phyloP scores from a whole-genome alignment of 2,113 vertebrate genomes.

The Dipodomys merriami region DNA sequence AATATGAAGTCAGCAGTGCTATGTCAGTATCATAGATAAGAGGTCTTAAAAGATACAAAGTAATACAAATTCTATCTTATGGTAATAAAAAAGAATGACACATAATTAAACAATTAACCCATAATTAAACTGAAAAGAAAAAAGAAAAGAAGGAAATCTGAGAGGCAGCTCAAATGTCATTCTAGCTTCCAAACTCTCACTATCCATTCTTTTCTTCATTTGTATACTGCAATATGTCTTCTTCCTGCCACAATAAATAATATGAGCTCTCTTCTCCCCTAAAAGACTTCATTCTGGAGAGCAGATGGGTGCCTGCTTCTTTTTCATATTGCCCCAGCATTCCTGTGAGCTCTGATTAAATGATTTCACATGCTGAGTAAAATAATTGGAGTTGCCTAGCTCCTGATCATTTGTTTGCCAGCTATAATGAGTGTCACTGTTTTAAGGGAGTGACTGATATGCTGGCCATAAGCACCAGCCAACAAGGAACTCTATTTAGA shows the following conservation, averaged over 20 bases:
- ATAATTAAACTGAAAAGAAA: conserved; percentile 11
- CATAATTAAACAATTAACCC: background rate
- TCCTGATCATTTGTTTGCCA: conserved; percentile 60
- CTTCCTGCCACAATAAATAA: conserved; percentile 59
- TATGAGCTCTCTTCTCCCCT: conserved; percentile 44
- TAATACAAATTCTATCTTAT: background rate
- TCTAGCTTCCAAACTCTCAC: background rate
- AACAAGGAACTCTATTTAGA: conserved; percentile 71
- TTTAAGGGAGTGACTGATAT: conserved; percentile 60
- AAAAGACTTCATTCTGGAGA: conserved; percentile 58
- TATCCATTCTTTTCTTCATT: background rate
- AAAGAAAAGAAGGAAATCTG: background rate
- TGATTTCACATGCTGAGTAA: conserved; percentile 62
- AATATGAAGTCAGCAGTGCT: background rate
- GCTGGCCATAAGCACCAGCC: background rate
- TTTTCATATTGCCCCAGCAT: conserved; percentile 39
- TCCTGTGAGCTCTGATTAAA: conserved; percentile 56
- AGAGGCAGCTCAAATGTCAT: background rate
- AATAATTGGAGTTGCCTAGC: conserved; percentile 64
- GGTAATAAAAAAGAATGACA: background rate
- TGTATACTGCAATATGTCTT: background rate
- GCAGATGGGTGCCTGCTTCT: conserved; percentile 54
- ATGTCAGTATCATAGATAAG: accelerated
- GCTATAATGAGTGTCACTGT: conserved; percentile 72
- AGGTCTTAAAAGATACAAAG: background rate